Evolutionary conservation across 2,888 invertebrate species (phyloP), one percentile per base, ranked within the genome.

Genomic region (Herminia tarsipennalis): DNA sequence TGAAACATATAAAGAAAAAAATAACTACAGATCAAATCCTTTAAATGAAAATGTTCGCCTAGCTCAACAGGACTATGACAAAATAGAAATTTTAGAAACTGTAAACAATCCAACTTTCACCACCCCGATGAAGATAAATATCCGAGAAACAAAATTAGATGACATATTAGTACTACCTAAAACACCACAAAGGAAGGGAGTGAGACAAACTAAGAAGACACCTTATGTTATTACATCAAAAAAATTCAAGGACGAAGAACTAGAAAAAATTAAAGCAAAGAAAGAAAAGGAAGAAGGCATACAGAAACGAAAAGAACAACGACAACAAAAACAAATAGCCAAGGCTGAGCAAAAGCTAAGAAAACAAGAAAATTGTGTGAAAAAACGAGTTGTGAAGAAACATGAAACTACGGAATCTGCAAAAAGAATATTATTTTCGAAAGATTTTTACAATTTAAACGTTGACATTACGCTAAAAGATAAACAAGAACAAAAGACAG

Each of bases 251-350:
- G 49, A 27, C 6, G 28, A 51, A 40, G 45, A 51, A 40, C 33
- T 14, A 17, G 30, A 47, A 39, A 53, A 53, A 42, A 30, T 29
- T 28, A 42, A 33, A 38, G 32, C 39, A 0, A 47, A 50, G 37
- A 22, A 22, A 30, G 40, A 53, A 35, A 49, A 50, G 28, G 43
- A 24, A 42, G 48, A 51, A 48, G 47, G 51, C n/a, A 47, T 55
- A 18, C 36, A 39, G 25, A 56, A 45, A 44, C 41, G 40, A 43
- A 50, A 50, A 40, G 40, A 44, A 38, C 33, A 38, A 24, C 36
- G 34, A 34, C 16, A 36, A 27, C 25, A 30, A 32, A 51, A 42
- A 25, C n/a, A 46, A 46, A 37, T 9, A 6, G 28, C 13, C 28
- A 14, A 28, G n/a, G 14, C 28, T 14, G 13, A 28, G 14, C 13